Base-by-base conservation (phyloP, 1,140 invertebrate genomes). In the Dendroctonus ponderosae region DNA sequence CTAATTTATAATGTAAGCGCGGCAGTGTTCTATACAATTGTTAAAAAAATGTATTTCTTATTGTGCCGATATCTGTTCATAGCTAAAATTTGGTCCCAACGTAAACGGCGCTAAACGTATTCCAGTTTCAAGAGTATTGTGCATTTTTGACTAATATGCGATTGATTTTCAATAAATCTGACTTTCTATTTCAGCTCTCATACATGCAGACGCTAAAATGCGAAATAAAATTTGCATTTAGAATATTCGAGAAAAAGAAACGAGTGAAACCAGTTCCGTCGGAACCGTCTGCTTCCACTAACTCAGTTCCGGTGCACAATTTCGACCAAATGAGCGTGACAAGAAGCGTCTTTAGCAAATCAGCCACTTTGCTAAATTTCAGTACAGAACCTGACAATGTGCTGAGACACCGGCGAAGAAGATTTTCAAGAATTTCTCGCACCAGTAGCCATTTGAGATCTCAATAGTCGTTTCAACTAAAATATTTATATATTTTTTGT, bases 241-340 rank as follows among this genome's bases (percentile, higher is more conserved):
- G 85, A 67, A 82, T 90, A 62, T 86, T 84, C 82, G 79, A 82
- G 43, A 82, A 80, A 3, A 85, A 84, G 14, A 90, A 90, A 71
- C 86, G 86, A 0, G 83, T 87, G 2, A 79, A 77, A 61, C 65
- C 70, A n/a, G 39, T 58, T 5, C 15, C 52, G 6, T 67, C 70
- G 5, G 66, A 71, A 57, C 67, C 66, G 14, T 67, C 68, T n/a
- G 65, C 68, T 14, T 59, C 48, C 40, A 43, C 49, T 2, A 53
- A 38, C 5, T 66, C 64, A n/a, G 11, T 26, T 12, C 11, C n/a
- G 14, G 42, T 15, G 5, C n/a, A 8, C 7, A 40, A 44, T 43
- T 26, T 26, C 26, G 61, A 63, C 50, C 52, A 37, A 54, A 11
- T 63, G 5, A 63, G 50, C 15, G n/a, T 63, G 2, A 51, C 61